These are phyloP conservation scores for Oophaga sylvatica DNA, from an alignment of 2,797 vertebrate species.

Conservation along the genomic window DNA sequence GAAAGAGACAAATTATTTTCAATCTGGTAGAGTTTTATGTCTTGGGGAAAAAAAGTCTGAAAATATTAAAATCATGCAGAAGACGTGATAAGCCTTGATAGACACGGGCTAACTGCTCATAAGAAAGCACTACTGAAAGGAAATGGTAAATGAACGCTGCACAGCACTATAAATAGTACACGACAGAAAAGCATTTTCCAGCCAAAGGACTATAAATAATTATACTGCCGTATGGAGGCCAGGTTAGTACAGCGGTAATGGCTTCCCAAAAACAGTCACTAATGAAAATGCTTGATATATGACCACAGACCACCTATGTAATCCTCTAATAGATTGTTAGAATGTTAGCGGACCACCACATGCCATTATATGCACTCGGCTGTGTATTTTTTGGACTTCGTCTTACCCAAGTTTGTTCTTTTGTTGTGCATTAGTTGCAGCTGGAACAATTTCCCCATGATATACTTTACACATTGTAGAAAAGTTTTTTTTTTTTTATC, in stretches of 20 bases:
- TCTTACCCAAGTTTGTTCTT: background rate
- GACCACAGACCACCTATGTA: slow-evolving; percentile 25
- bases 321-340: slow-evolving; percentile 11
- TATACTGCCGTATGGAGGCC: background rate
- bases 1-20: background rate
- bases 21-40: background rate
- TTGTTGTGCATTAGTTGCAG: background rate
- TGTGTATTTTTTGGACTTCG: background rate
- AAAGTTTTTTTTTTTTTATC: too few species aligned
- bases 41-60: background rate
- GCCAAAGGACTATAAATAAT: slow-evolving; percentile 43
- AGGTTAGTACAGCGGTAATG: background rate
- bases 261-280: slow-evolving; percentile 30
- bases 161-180: slow-evolving; percentile 26
- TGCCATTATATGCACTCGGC: slow-evolving; percentile 13
- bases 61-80: background rate
- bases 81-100: background rate
- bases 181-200: slow-evolving; percentile 24
- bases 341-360: background rate
- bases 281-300: slow-evolving; percentile 24
- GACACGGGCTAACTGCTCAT: background rate
- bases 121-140: slow-evolving; percentile 7
- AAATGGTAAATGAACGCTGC: slow-evolving; percentile 36
- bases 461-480: too few species aligned
- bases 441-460: too few species aligned